Evolutionary conservation across 2,113 vertebrate genomes (phyloP).

Genomic region (Sylvietta virens): DNA sequence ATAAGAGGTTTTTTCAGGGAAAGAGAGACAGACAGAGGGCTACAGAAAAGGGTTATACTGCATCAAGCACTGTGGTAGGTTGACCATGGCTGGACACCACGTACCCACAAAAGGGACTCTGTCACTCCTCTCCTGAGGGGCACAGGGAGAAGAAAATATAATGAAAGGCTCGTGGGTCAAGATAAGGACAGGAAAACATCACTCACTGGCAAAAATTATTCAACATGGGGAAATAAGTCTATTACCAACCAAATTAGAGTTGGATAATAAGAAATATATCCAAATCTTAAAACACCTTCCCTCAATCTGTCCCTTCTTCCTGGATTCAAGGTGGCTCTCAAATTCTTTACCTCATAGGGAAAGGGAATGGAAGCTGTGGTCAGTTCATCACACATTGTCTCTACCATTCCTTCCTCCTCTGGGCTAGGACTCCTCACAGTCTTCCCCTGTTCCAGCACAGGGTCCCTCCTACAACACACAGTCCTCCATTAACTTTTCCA

Average conservation of each 20-base stretch:
- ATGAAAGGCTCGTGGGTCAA: accelerated
- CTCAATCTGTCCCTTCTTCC: background rate
- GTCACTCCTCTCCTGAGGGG: background rate
- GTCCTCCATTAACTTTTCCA: background rate
- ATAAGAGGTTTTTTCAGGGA: background rate
- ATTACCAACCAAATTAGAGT: background rate
- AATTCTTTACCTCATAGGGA: background rate
- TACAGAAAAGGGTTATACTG: background rate
- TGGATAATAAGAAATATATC: background rate
- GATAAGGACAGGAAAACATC: background rate
- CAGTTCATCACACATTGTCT: background rate
- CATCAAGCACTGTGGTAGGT: background rate
- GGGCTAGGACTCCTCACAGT: background rate
- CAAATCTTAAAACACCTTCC: background rate
- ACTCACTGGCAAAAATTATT: background rate
- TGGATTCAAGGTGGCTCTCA: background rate
- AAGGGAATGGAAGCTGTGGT: background rate
- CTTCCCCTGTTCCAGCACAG: background rate
- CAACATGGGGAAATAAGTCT: background rate
- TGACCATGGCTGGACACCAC: background rate
- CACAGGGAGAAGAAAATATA: background rate
- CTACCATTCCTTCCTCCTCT: background rate
- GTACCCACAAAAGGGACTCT: background rate
- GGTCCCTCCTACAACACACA: background rate
- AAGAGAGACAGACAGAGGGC: background rate